phyloP scores from a whole-genome alignment of 2,888 invertebrate species.

The Drosophila nr. perissopoda region DNA sequence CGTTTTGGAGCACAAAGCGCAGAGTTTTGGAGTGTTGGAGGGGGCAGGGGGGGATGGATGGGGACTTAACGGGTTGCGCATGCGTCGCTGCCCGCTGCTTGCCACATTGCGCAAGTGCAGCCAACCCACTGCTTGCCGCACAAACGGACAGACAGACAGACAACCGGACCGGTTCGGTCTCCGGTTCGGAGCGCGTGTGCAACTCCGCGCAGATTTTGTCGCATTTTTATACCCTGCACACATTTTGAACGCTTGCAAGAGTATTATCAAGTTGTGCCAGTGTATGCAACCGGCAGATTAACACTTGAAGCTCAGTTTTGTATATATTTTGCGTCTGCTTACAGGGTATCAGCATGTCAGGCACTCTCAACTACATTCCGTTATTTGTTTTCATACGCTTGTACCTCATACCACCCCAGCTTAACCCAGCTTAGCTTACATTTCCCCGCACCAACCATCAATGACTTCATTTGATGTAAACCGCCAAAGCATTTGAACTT shows the following conservation, averaged over 20 bases:
- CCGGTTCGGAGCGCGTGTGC: constrained; percentile 60
- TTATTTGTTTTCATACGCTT: constrained; percentile 59
- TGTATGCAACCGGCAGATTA: background rate
- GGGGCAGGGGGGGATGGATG: background rate
- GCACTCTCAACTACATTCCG: background rate
- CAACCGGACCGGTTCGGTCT: constrained; percentile 27
- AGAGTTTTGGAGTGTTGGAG: background rate
- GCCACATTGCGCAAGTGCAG: constrained; percentile 74
- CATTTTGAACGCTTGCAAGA: background rate
- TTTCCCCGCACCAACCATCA: constrained; percentile 21
- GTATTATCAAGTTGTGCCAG: background rate
- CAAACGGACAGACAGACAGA: constrained; percentile 10
- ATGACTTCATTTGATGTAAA: constrained; percentile 73
- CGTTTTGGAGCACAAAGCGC: constrained; percentile 38
- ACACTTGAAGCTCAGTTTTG: background rate
- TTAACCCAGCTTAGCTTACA: constrained; percentile 1
- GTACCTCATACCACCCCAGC: background rate
- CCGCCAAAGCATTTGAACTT: constrained; percentile 73
- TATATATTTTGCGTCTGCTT: background rate
- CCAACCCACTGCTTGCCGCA: constrained; percentile 43
- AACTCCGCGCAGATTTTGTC: constrained; percentile 73
- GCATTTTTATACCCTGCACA: constrained; percentile 54
- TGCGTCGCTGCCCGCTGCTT: constrained; percentile 57
- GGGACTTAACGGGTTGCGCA: constrained; percentile 29
- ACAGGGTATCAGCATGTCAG: background rate